Percentiles rank a stretch among this genome's conserved stretches.
These are phyloP conservation scores for Cataglyphis rosenhaueri DNA, from an alignment of 2,888 invertebrate genomes.

Conservation along the genomic window DNA sequence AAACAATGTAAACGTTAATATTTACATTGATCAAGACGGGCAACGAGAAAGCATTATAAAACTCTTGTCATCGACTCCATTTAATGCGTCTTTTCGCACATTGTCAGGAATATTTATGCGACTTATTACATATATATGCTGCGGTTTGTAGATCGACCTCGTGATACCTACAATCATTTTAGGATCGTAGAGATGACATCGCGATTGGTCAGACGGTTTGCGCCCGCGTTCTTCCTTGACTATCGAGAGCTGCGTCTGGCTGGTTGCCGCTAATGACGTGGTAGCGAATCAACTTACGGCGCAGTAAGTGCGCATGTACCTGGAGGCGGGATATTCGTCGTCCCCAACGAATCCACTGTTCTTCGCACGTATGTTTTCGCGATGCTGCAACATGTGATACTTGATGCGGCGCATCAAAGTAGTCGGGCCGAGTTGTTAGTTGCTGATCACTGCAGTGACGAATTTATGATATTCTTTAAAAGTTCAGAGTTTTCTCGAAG, in stretches of 20 bases:
- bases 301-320: conserved; percentile 68
- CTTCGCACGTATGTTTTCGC: conserved; percentile 35
- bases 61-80: conserved; percentile 24
- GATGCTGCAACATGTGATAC: conserved; percentile 62
- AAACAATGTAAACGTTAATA: conserved; percentile 26
- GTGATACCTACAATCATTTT: conserved; percentile 47
- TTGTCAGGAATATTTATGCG: conserved; percentile 22
- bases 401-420: conserved; percentile 48
- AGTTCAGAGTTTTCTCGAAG: background rate
- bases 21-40: conserved; percentile 3
- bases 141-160: conserved; percentile 58
- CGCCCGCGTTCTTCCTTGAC: conserved; percentile 54
- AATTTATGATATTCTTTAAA: background rate
- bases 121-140: conserved; percentile 53
- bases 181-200: background rate
- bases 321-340: conserved; percentile 65
- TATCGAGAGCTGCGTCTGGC: conserved; percentile 36
- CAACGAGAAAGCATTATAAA: conserved; percentile 13
- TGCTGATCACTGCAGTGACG: background rate
- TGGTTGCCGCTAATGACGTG: conserved; percentile 55
- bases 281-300: conserved; percentile 64
- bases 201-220: conserved; percentile 55
- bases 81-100: conserved; percentile 31
- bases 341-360: conserved; percentile 60
- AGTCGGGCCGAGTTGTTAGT: background rate